A percentile compares a stretch with the other conserved stretches of the same genome.
phyloP scores from a whole-genome alignment of 2,888 invertebrate genomes.

The Pyrrhosoma nymphula region DNA sequence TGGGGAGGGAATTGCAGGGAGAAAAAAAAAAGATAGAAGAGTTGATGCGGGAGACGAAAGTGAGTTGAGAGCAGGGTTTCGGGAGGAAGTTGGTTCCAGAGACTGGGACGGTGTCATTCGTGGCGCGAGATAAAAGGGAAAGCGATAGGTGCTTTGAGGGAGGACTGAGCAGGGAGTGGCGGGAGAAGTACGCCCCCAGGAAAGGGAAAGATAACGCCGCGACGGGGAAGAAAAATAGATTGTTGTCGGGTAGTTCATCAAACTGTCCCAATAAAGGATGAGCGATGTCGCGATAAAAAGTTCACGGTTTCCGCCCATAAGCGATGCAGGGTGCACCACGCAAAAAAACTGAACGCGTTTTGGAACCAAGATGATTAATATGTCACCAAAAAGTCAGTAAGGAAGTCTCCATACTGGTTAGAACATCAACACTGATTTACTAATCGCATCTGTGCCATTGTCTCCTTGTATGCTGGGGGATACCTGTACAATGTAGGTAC shows the following conservation, averaged over 20 bases:
- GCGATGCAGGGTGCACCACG: background rate
- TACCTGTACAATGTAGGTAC: no score
- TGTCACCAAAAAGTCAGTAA: no score
- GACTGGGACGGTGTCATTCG: background rate
- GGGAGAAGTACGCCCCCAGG: background rate
- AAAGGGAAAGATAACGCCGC: conserved; percentile 7
- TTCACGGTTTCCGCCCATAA: background rate
- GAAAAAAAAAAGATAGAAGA: background rate
- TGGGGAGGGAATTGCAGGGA: background rate
- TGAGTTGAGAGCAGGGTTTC: background rate
- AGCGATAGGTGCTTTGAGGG: background rate
- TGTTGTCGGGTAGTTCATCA: conserved; percentile 12
- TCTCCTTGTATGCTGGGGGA: no score
- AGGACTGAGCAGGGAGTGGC: background rate
- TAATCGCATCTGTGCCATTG: no score
- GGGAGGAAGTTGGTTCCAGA: background rate
- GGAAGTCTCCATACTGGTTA: no score
- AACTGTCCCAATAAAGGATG: conserved; percentile 9
- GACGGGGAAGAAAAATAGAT: conserved; percentile 14
- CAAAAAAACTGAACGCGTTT: no score
- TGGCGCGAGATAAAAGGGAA: conserved; percentile 19
- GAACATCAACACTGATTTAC: no score
- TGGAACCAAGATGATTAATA: no score
- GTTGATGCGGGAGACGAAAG: background rate
- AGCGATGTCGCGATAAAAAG: background rate